Evolutionary conservation across 2,797 vertebrate species (phyloP), one percentile per base, ranked within the genome.

Genomic region (Protosalanx chinensis): DNA sequence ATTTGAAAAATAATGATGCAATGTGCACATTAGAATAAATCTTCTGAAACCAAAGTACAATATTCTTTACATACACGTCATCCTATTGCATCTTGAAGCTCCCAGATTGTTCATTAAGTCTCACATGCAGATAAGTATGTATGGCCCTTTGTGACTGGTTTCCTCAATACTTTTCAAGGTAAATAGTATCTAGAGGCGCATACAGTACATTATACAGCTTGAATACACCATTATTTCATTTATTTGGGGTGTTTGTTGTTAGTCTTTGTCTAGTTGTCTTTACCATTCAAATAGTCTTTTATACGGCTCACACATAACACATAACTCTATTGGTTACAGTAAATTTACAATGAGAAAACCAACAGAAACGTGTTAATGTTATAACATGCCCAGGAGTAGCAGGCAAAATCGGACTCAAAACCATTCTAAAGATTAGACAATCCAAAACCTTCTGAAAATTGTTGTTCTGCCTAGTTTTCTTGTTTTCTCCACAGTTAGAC

Each of bases 1-100:
- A 73, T 80, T 80, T 86, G 77, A 82, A 84, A 82, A 84, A 46
- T 59, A 84, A 46, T 59, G 80, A 87, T 85, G 75, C 80, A 82
- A 83, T 84, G 84, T 82, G 74, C 80, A 85, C 76, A 83, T 46
- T 77, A 69, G 62, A 82, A 85, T 80, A 76, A 4, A 56, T 56
- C 82, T 78, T 70, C 66, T 71, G 80, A 76, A 30, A 71, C 62
- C 75, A 82, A 64, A 81, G 60, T 74, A 78, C 76, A 82, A 76
- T 76, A 68, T 56, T 77, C 30, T 73, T 67, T 65, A 78, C 68
- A 85, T 60, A 78, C 33, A 59, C 65, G 64, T 61, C 70, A 64
- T 18, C 70, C 58, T 65, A 62, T 75, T 73, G 74, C 27, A 29
- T 79, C 73, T 72, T 23, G n/a, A 58, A 74, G 7, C 68, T 57